Evolutionary conservation across 64 coral and sea anemone species (phyloP), one percentile per base, ranked within the genome.

Genomic region (Dendronephthya gigantea): DNA sequence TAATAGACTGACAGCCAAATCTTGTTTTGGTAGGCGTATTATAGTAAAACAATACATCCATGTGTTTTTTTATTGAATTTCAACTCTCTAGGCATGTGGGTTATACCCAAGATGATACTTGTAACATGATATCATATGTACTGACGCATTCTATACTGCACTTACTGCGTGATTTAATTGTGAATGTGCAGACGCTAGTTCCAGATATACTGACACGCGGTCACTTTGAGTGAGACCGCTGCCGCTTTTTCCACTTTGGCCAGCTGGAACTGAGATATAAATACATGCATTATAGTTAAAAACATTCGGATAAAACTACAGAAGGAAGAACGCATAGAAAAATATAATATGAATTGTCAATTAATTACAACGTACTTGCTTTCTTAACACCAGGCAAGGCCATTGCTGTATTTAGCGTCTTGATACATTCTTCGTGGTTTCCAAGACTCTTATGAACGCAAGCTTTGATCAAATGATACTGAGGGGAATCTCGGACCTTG

Each of bases 391-490:
- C 95, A 31, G 92, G 92, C 33, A 98, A 92, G 28, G 89, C 93
- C 92, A 98, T 98, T 5, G 95, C 95, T 36, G 85, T 87, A 1
- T 33, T 93, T 82, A 98, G 85, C 33, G 95, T 98, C 35, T 85
- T 91, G 23, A 98, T 90, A 85, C 92, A 90, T 81, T 98, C 95
- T 4, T 98, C 87, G 23, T 92, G 35, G 36, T 93, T 91, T 16
- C 92, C 95, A 76, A 89, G 87, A 51, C 93, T 98, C 58, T 90
- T 93, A 83, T 98, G 95, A 30, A 98, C 95, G 49, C 92, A 88
- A 13, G 92, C 95, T 93, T 98, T 98, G 37, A 98, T 98, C 28
- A 98, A 70, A 72, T 98, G 95, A 83, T 98, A 98, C 2, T 88
- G 68, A 10, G 95, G 95, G n/a, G 92, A 90, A 35, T 98, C 92